Conservation (phyloP, 2,888 invertebrate genomes). For the Leptarthrus brevirostris region DNA sequence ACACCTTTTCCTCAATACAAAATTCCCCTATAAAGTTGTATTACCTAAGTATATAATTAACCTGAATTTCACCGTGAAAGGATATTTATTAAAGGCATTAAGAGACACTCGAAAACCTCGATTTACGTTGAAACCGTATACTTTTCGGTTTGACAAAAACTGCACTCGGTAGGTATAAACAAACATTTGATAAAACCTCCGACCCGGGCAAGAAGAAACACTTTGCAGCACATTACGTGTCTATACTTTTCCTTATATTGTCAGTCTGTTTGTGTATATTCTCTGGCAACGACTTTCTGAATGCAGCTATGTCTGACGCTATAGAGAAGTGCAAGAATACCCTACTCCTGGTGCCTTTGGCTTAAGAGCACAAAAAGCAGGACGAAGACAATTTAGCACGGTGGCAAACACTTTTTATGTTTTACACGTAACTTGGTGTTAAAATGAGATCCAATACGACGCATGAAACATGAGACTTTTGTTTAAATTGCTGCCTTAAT, state of each 20-base stretch:
- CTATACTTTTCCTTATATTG: neutral
- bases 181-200: constrained; percentile 34
- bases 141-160: neutral
- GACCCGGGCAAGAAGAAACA: constrained; percentile 26
- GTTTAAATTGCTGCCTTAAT: constrained; percentile 52
- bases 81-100: constrained; percentile 35
- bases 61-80: constrained; percentile 9
- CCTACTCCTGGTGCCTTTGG: neutral
- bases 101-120: constrained; percentile 19
- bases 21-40: no score
- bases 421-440: constrained; percentile 51
- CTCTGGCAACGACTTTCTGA: neutral
- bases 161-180: neutral
- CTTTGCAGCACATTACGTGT: constrained; percentile 31
- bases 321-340: constrained; percentile 20
- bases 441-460: constrained; percentile 52
- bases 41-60: constrained; percentile 4
- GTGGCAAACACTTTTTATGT: constrained; percentile 49
- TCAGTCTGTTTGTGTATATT: neutral
- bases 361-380: constrained; percentile 37
- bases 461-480: constrained; percentile 51
- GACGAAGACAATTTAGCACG: constrained; percentile 49
- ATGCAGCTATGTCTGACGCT: constrained; percentile 17
- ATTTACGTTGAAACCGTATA: neutral
- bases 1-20: no score